Evolutionary conservation across 2,113 vertebrate genomes (phyloP), one percentile per base, ranked within the genome.

Genomic region (Amblyopsis rosae): DNA sequence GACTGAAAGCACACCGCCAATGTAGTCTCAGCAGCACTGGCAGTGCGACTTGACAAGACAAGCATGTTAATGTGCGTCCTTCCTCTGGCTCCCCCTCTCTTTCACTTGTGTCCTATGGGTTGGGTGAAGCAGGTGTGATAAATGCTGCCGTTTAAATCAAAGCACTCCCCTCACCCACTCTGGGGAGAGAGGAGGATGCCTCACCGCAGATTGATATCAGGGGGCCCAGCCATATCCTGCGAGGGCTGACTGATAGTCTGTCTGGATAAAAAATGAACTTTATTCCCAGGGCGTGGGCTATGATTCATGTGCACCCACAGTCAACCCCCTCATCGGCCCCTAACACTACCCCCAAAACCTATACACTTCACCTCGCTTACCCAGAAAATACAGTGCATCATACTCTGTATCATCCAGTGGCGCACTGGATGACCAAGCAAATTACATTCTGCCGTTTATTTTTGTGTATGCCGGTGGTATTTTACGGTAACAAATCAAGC

Each of bases 121-220:
- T 77, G 55, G 80, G 78, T 62, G 79, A 79, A 84, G 86, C 87
- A 89, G 88, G 84, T 88, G 88, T 90, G 87, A 88, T 88, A 89
- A 91, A 90, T 91, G 88, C 86, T 72, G 71, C 67, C 77, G 87
- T 88, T 91, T 91, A 90, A 89, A 91, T 90, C 86, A 85, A 84
- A 88, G 79, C 69, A 67, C 77, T 71, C 77, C 76, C 72, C 67
- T 60, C 73, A 13, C 65, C 65, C 48, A 81, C 89, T 75, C 86
- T 80, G 70, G 88, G 87, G 90, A 90, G 69, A 79, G 16, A 78
- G 77, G 75, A 84, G 64, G 87, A 86, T 84, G 85, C 73, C 81
- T 84, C 86, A 75, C 76, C 81, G 76, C 84, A 89, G 89, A 91
- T 89, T 92, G 87, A 91, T 90, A 90, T 90, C 83, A 81, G 82